Evolutionary conservation across 2,888 invertebrate genomes (phyloP), one percentile per base, ranked within the genome.

Genomic region (Eupithecia dodoneata): DNA sequence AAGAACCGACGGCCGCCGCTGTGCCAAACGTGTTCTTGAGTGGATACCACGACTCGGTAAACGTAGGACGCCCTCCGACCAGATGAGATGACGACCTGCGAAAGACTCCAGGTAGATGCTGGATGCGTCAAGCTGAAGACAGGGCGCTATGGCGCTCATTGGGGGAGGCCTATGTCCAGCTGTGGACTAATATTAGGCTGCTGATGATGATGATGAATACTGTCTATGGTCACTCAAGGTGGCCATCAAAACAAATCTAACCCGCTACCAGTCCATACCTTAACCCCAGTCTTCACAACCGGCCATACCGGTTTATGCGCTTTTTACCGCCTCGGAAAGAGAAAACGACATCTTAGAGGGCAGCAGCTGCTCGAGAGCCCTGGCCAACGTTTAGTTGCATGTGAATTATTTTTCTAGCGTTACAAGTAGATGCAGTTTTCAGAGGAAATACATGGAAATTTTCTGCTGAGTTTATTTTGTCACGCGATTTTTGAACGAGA

Each of bases 281-380:
- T 85, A 75, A 42, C n/a, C 81, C 79, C 44, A 70, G 70, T 80
- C 81, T 85, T 86, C 85, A 90, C 90, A 91, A 89, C 90, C 90
- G 90, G 85, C 87, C 88, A 87, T 88, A 87, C 88, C 87, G 86
- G 87, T 92, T 93, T 92, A 92, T 93, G 92, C 92, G 91, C 93
- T 93, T 93, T 93, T 93, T 93, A 93, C 91, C 92, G 90, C 85
- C 87, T 88, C 83, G 86, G 87, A 89, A 90, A 91, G 88, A 90
- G 91, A 89, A 88, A 89, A 88, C 92, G 89, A 87, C 91, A 83
- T 87, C 87, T 76, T 88, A 83, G 79, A 75, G 85, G 81, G 79
- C 81, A 85, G 82, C 89, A 89, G 88, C 89, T 90, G 90, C 75
- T 85, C 81, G 83, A 84, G 82, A 78, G 80, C 82, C 81, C 82